Percentiles rank a stretch among this genome's conserved stretches.
phyloP scores from a whole-genome alignment of 2,888 invertebrate genomes.

The Anodontia alba region DNA sequence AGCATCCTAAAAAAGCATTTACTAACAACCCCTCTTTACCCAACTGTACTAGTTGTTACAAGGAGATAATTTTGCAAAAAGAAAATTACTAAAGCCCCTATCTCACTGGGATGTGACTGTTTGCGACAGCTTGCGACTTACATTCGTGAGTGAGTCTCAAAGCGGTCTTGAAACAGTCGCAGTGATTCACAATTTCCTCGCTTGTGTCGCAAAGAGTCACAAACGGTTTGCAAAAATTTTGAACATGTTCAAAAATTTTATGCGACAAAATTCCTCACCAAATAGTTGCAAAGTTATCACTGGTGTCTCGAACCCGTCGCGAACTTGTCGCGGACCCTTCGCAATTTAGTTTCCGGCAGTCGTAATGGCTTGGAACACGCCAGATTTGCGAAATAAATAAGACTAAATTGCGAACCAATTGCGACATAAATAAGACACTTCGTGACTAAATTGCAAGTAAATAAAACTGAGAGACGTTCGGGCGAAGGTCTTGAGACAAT shows the following conservation, averaged over 20 bases:
- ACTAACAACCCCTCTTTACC: too few species aligned
- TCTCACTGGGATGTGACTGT: too few species aligned
- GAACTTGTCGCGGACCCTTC: too few species aligned
- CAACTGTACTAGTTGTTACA: too few species aligned
- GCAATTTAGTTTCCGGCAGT: too few species aligned
- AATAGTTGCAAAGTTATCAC: not conserved
- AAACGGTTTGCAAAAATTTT: not conserved
- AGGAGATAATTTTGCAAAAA: too few species aligned
- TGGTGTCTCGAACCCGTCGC: not conserved
- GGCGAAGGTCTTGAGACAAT: not conserved
- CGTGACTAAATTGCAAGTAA: not conserved
- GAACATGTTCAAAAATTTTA: not conserved
- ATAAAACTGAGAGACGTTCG: not conserved
- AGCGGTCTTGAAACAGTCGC: too few species aligned
- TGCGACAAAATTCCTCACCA: too few species aligned
- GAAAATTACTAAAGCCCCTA: not conserved
- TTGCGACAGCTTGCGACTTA: too few species aligned
- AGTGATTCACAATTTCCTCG: not conserved
- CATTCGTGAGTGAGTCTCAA: too few species aligned
- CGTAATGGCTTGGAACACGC: not conserved
- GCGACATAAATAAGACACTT: conserved; percentile 3
- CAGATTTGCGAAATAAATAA: not conserved
- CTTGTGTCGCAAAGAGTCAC: not conserved
- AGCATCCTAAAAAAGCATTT: too few species aligned
- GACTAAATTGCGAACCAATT: not conserved